Percentiles rank a stretch among this genome's conserved stretches.
phyloP scores from a whole-genome alignment of 2,797 vertebrate species.

The Xenops minutus region DNA sequence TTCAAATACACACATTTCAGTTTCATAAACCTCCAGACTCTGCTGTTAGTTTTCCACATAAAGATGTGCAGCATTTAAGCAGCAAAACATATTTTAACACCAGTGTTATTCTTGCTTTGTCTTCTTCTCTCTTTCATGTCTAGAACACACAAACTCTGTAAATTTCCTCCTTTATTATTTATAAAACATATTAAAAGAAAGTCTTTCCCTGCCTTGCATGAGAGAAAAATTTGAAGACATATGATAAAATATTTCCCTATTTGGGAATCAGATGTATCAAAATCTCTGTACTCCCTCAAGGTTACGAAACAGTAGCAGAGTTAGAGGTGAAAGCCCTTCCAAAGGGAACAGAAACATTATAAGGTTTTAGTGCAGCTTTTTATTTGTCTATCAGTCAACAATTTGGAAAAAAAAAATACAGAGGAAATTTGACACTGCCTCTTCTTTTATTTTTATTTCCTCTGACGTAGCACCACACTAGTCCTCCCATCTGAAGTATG shows the following conservation, averaged over 20 bases:
- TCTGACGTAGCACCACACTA: accelerated
- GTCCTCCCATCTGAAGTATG: background rate
- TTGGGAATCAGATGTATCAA: background rate
- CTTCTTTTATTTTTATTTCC: background rate
- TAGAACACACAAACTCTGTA: background rate
- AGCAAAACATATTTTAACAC: background rate
- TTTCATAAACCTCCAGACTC: background rate
- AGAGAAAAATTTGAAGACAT: background rate
- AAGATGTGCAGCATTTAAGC: background rate
- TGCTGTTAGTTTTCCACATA: background rate
- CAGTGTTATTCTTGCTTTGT: background rate
- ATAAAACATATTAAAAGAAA: background rate
- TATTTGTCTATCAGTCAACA: background rate
- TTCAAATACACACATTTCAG: background rate
- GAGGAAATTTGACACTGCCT: background rate
- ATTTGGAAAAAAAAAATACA: background rate
- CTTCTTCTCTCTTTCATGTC: background rate
- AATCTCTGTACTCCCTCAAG: background rate
- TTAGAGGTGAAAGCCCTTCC: background rate
- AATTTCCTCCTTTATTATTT: background rate
- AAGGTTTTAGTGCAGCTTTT: background rate
- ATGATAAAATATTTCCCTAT: background rate
- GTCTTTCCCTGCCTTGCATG: background rate
- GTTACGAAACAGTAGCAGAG: background rate
- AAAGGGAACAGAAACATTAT: background rate